Base-by-base conservation (phyloP, 1,140 invertebrate species). In the Zaprionus nigranus region DNA sequence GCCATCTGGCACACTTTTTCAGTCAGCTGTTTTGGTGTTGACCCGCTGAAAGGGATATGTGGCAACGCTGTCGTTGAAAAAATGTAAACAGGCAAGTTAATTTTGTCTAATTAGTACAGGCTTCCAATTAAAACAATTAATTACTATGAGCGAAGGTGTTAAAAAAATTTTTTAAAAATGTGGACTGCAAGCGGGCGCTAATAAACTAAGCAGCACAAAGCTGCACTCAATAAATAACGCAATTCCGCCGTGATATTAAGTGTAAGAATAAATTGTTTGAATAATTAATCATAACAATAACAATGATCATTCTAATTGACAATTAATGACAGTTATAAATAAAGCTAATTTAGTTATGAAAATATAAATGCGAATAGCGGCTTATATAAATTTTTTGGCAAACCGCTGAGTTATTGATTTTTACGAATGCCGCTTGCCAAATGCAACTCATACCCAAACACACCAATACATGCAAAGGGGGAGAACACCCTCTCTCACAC, bases 321-420 rank as follows among this genome's bases (percentile, higher is more conserved):
- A 36, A 61, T 67, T 17, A 15, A 34, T n/a, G 20, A 12, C 13
- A 30, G 13, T 30, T 17, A 20, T 13, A 24, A 51, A 51, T 51
- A 12, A 51, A 22, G 2, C 0, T 1, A 40, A 22, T 13, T 13
- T 13, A 13, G 5, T 51, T 24, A 20, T 13, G 20, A 22, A 13
- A 22, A 4, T 17, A 13, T 24, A 40, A 7, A 17, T 68, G 20
- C 26, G 60, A 43, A 36, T 12, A 34, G 7, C n/a, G 40, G n/a
- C n/a, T 78, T 75, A 70, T 43, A 49, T 75, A 78, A 53, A 71
- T 15, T 58, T 15, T 15, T 53, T 67, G 65, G 30, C 58, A 65
- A 69, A 53, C 28, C n/a, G 54, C 54, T 36, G 4, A 40, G 17
- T 30, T 84, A 84, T 84, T 86, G 82, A 84, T 84, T 84, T 84